phyloP scores from a whole-genome alignment of 1,140 invertebrate genomes.

The Drosophila sp. region DNA sequence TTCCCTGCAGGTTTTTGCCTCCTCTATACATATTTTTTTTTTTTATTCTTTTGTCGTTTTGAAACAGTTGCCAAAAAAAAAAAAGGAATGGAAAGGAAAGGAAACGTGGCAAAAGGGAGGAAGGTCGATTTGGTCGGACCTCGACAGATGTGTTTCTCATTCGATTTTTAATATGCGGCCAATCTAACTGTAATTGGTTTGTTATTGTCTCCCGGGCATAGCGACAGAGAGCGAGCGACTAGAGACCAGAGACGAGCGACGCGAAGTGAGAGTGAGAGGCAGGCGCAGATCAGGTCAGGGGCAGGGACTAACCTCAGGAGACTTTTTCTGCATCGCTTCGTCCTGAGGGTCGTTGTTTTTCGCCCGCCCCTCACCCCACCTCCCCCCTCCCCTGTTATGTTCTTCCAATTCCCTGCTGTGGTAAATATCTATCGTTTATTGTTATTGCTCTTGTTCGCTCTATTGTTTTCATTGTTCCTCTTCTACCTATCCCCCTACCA shows the following conservation, averaged over 20 bases:
- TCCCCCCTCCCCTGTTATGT: neutral
- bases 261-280: neutral
- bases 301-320: constrained; percentile 22
- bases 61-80: constrained; percentile 76
- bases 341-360: constrained; percentile 4
- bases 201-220: constrained; percentile 76
- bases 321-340: constrained; percentile 2
- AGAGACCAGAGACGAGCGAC: constrained; percentile 3
- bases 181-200: constrained; percentile 83
- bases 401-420: constrained; percentile 62
- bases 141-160: constrained; percentile 83
- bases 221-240: constrained; percentile 18
- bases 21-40: constrained; percentile 16
- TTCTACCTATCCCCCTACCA: constrained; percentile 19
- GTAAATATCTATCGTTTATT: constrained; percentile 81
- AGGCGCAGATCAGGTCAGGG: neutral
- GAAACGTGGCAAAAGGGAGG: neutral
- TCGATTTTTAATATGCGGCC: constrained; percentile 83
- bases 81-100: neutral
- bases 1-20: constrained; percentile 47
- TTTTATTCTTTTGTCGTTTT: constrained; percentile 36
- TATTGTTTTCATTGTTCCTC: constrained; percentile 69
- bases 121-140: constrained; percentile 11
- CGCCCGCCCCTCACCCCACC: neutral
- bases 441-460: constrained; percentile 80